Conservation (phyloP, 2,888 invertebrate genomes). For the Megalurothrips usitatus region DNA sequence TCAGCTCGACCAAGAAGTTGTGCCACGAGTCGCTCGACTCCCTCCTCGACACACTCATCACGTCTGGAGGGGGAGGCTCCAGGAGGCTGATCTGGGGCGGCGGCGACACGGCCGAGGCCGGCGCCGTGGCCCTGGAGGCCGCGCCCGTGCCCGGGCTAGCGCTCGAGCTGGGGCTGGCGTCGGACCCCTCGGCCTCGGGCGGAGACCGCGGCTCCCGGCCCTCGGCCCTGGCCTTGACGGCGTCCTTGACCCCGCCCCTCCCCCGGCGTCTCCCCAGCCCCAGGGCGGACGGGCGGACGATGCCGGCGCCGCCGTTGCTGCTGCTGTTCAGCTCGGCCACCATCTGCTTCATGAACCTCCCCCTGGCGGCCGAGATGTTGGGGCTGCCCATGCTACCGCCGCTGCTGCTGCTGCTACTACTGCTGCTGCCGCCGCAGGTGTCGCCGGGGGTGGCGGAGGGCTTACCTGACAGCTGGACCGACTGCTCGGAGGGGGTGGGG, state of each 20-base stretch:
- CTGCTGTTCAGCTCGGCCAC: neutral
- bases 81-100: constrained; percentile 31
- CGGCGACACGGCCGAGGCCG: neutral
- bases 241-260: neutral
- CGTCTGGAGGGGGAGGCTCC: constrained; percentile 35
- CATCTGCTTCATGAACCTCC: constrained; percentile 21
- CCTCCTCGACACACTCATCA: constrained; percentile 38
- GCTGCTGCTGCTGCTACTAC: neutral
- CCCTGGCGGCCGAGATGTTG: neutral
- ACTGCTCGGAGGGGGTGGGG: constrained; percentile 21
- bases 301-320: neutral
- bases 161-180: too few relatives aligned
- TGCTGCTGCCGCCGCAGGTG: neutral
- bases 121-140: constrained; percentile 24
- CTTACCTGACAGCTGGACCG: constrained; percentile 21
- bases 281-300: neutral
- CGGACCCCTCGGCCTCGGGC: too few relatives aligned
- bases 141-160: neutral
- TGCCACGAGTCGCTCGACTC: constrained; percentile 52
- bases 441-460: neutral
- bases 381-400: constrained; percentile 7
- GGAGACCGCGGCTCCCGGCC: too few relatives aligned
- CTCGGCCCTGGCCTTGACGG: neutral
- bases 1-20: constrained; percentile 49
- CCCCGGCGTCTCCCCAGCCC: neutral